Conservation (phyloP, 2,888 invertebrate species). For the Drosophila kuntzei region DNA sequence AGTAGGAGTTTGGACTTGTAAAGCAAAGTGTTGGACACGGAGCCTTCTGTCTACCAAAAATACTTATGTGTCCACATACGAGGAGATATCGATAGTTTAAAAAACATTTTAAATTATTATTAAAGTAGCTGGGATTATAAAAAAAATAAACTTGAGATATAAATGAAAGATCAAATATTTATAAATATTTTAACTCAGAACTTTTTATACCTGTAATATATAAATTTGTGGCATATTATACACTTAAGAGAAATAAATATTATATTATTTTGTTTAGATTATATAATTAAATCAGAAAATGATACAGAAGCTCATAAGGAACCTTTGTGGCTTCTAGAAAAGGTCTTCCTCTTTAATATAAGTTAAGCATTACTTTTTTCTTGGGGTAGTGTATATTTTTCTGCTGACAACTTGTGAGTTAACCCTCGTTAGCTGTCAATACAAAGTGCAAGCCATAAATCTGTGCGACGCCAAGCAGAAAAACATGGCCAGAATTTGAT, state of each 20-base stretch:
- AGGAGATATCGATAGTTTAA: not conserved
- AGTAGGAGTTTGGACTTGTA: slow-evolving; percentile 49
- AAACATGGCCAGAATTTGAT: slow-evolving; percentile 72
- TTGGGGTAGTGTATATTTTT: not conserved
- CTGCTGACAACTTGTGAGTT: slow-evolving; percentile 2
- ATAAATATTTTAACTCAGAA: no score
- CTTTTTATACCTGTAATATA: not conserved
- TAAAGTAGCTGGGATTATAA: no score
- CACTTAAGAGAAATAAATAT: no score
- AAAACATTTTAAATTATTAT: not conserved
- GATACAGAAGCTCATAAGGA: no score
- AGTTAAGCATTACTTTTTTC: not conserved
- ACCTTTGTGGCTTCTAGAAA: not conserved
- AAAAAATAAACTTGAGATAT: no score
- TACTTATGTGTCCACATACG: slow-evolving; percentile 21
- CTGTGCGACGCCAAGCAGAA: slow-evolving; percentile 34
- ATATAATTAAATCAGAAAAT: no score
- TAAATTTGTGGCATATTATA: not conserved
- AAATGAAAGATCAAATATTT: no score
- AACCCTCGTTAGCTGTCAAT: slow-evolving; percentile 35
- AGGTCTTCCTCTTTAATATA: no score
- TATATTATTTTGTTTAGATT: no score
- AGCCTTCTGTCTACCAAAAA: slow-evolving; percentile 30
- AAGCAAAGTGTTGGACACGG: slow-evolving; percentile 71
- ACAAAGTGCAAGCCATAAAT: slow-evolving; percentile 64